phyloP scores from a whole-genome alignment of 1,140 invertebrate species.

The Penaeus japonicus region DNA sequence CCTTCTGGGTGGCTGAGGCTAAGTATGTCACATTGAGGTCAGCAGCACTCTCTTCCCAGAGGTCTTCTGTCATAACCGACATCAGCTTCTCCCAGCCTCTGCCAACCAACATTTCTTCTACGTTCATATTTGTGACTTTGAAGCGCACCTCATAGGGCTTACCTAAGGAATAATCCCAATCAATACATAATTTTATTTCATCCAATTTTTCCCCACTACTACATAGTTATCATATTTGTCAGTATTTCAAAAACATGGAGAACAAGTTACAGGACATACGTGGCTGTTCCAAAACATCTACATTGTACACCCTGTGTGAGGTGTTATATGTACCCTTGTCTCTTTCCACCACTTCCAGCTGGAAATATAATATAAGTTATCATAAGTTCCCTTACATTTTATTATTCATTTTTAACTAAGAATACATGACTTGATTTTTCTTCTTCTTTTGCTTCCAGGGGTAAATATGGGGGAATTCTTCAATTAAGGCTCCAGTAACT shows the following conservation, averaged over 20 bases:
- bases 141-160: slow-evolving; percentile 81
- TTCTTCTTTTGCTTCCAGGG: no score
- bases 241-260: background rate
- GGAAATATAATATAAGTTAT: slow-evolving; percentile 60
- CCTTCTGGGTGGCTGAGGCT: slow-evolving; percentile 73
- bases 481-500: no score
- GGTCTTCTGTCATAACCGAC: slow-evolving; percentile 62
- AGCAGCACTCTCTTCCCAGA: slow-evolving; percentile 69
- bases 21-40: slow-evolving; percentile 84
- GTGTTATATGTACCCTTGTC: slow-evolving; percentile 82
- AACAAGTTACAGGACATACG: slow-evolving; percentile 62
- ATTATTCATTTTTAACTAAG: background rate
- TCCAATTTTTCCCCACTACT: background rate
- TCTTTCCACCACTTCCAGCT: slow-evolving; percentile 79
- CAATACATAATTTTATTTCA: background rate
- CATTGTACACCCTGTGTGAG: slow-evolving; percentile 59
- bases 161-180: slow-evolving; percentile 61
- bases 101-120: slow-evolving; percentile 79
- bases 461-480: no score
- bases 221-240: no score
- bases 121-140: slow-evolving; percentile 88
- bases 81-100: slow-evolving; percentile 29
- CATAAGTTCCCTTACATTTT: background rate
- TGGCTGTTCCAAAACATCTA: slow-evolving; percentile 72
- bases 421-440: no score